These are phyloP conservation scores for Bursaphelenchus mucronatus DNA, from an alignment of 1,140 invertebrate species.

Conservation along the genomic window DNA sequence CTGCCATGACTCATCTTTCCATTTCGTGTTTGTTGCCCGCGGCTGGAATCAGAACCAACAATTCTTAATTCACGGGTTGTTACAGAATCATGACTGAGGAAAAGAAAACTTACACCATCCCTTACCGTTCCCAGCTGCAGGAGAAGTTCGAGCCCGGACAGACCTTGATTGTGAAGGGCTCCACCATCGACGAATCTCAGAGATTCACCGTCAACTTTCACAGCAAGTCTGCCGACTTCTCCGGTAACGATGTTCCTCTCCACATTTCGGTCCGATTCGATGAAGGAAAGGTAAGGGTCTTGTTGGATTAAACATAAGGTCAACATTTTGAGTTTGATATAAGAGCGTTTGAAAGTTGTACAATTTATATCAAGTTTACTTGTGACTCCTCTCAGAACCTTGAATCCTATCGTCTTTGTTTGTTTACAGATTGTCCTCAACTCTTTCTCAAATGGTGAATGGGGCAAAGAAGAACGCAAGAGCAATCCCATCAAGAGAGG, in stretches of 20 bases:
- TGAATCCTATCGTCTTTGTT: too few species aligned
- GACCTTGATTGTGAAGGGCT: slow-evolving; percentile 59
- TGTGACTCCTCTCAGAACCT: neutral
- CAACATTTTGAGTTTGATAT: neutral
- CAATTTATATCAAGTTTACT: neutral
- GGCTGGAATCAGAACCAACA: too few species aligned
- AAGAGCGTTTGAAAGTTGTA: neutral
- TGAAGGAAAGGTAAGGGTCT: slow-evolving; percentile 50
- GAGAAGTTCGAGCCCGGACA: slow-evolving; percentile 59
- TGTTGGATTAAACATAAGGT: neutral
- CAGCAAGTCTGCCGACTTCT: slow-evolving; percentile 50
- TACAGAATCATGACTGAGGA: too few species aligned
- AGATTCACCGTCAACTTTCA: slow-evolving; percentile 57
- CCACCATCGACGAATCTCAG: slow-evolving; percentile 50
- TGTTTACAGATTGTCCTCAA: slow-evolving; percentile 50
- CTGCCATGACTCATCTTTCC: too few species aligned
- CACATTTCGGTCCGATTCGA: slow-evolving; percentile 58
- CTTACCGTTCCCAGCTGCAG: slow-evolving; percentile 55
- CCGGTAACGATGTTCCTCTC: slow-evolving; percentile 56
- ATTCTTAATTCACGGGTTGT: too few species aligned
- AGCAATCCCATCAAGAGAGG: slow-evolving; percentile 59
- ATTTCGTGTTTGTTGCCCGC: too few species aligned
- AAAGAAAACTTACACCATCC: slow-evolving; percentile 40
- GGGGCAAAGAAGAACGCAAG: slow-evolving; percentile 60
- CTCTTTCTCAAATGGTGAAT: slow-evolving; percentile 57